Evolutionary conservation across 2,888 invertebrate genomes (phyloP), one percentile per base, ranked within the genome.

Genomic region (Nemapogon koenigi): DNA sequence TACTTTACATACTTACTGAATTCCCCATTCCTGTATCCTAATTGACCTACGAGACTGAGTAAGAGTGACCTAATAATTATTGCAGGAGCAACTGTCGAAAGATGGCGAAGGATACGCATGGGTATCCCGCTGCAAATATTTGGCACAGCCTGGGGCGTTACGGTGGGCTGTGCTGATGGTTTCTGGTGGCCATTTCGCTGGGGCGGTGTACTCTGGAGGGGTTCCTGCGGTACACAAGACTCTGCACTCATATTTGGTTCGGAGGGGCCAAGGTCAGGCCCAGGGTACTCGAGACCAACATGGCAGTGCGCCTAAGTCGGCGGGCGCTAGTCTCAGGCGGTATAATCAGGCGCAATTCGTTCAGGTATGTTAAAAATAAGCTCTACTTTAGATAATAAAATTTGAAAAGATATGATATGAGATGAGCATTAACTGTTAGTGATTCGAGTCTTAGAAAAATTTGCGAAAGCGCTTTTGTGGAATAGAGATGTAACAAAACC

Each of bases 181-280:
- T 22, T 91, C 91, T 0, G 93, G 93, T 3, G 94, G 94, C 1
- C 90, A 90, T 61, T 90, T 90, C 69, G 89, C 90, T 16, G 90
- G 84, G 2, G 89, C 85, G 11, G 26, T 42, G 6, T 42, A 30
- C 22, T 31, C 31, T n/a, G 73, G 70, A 53, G 42, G 78, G 65
- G 52, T 70, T 69, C 39, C 66, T 79, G 51, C 73, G 62, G 48
- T 72, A 2, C 93, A 94, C 55, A 94, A 94, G 68, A 92, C 93
- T 0, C 86, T 91, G 50, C 93, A 93, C 59, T 87, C 88, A 35
- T 95, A 94, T 55, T 91, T 91, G 4, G 88, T 91, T 1, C 69
- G 94, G 27, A 86, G 91, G 0, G 91, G 91, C 25, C 91, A 94
- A 60, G 94, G 94, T 0, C 87, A 89, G 26, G 79, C 88, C 0